Evolutionary conservation across 1,140 invertebrate species (phyloP).

Genomic region (Cherax destructor): DNA sequence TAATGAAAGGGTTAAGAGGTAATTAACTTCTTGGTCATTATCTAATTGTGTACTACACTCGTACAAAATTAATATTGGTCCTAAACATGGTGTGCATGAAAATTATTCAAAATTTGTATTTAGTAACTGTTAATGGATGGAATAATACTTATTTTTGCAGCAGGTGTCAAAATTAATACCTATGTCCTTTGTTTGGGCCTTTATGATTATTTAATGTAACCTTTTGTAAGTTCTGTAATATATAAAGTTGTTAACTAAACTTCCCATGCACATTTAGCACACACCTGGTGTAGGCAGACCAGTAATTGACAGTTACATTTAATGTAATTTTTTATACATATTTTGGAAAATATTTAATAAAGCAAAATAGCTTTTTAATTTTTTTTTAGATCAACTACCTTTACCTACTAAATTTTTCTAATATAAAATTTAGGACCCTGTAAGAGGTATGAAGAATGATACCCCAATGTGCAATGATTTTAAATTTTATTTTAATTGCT

Average conservation of each 20-base stretch:
- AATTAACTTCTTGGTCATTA: neutral
- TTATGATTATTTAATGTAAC: neutral
- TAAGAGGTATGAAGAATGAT: neutral
- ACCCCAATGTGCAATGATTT: neutral
- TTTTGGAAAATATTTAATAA: neutral
- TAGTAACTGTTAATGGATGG: neutral
- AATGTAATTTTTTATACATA: neutral
- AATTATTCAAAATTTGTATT: neutral
- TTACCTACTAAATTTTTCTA: neutral
- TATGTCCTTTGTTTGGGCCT: neutral
- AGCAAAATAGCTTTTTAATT: neutral
- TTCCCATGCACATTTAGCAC: neutral
- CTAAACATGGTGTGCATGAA: constrained; percentile 5
- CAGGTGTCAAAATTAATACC: neutral
- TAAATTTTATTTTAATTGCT: neutral
- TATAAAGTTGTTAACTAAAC: neutral
- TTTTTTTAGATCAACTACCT: neutral
- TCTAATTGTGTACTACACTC: neutral
- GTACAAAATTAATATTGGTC: neutral
- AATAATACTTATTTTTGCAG: neutral
- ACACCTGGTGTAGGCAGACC: neutral
- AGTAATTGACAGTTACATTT: neutral
- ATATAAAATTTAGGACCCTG: neutral
- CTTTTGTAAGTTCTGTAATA: neutral
- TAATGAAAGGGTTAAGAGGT: neutral